These are phyloP conservation scores for Orthonevra nobilis DNA, from an alignment of 2,888 invertebrate genomes.

Conservation along the genomic window DNA sequence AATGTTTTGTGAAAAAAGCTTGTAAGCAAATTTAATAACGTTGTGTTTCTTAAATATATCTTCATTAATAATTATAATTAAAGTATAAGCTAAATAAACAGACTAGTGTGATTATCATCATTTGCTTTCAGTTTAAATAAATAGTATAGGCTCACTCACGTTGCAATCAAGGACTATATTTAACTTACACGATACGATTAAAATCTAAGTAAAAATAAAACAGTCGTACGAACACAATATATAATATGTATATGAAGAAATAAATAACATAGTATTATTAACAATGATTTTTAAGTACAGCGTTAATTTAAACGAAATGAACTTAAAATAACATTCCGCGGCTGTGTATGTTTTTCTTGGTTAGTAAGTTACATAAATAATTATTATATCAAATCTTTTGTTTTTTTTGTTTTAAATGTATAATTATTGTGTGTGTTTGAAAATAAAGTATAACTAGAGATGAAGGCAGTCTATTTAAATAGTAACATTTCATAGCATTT, in stretches of 20 bases:
- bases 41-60: background rate
- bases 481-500: conserved; percentile 35
- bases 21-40: conserved; percentile 7
- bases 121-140: conserved; percentile 31
- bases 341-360: conserved; percentile 15
- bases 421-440: conserved; percentile 4
- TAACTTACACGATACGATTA: conserved; percentile 48
- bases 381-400: conserved; percentile 26
- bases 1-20: background rate
- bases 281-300: conserved; percentile 54
- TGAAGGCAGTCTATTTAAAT: conserved; percentile 54
- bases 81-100: conserved; percentile 21
- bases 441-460: conserved; percentile 41
- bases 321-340: conserved; percentile 20
- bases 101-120: conserved; percentile 59
- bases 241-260: conserved; percentile 25
- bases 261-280: conserved; percentile 61
- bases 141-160: conserved; percentile 49
- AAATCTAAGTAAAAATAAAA: conserved; percentile 39
- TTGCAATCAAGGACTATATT: conserved; percentile 32
- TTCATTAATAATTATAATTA: background rate
- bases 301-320: conserved; percentile 15
- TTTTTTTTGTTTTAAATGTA: too few relatives aligned
- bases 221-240: conserved; percentile 47
- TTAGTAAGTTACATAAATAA: conserved; percentile 45